Conservation (phyloP, 2,888 invertebrate species). For the Spilosoma lubricipeda region DNA sequence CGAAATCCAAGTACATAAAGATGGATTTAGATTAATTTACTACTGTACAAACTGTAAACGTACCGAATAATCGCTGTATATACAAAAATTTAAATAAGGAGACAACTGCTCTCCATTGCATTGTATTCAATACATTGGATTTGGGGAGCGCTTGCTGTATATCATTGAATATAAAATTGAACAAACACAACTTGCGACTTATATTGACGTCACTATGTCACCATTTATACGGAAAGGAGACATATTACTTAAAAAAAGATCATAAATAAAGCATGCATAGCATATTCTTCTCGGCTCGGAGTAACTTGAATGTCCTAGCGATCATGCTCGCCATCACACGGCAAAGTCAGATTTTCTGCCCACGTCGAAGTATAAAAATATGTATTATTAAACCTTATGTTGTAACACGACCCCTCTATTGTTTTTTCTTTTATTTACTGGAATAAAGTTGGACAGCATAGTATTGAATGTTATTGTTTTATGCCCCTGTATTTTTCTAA, state of each 20-base stretch:
- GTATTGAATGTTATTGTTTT: too few relatives aligned
- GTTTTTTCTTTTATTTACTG: not conserved
- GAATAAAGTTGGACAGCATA: not conserved
- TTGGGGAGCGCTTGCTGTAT: not conserved
- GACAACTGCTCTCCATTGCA: not conserved
- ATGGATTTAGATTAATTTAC: slow-evolving; percentile 1
- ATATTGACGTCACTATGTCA: not conserved
- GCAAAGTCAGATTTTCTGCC: not conserved
- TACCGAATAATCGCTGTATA: not conserved
- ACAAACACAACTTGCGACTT: not conserved
- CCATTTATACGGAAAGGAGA: not conserved
- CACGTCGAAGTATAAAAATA: not conserved
- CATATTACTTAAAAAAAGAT: not conserved
- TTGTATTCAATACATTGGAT: not conserved
- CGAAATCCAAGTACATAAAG: not conserved
- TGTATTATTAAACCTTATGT: not conserved
- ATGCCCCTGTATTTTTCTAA: too few relatives aligned
- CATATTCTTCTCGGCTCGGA: too few relatives aligned
- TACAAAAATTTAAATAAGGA: not conserved
- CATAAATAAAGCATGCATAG: not conserved
- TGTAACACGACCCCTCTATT: not conserved
- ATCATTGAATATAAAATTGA: not conserved
- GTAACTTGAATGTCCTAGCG: not conserved
- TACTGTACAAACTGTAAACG: not conserved
- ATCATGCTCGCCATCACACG: too few relatives aligned